phyloP scores from a whole-genome alignment of 92 coral and sea anemone species.

The Micromussa lordhowensis region DNA sequence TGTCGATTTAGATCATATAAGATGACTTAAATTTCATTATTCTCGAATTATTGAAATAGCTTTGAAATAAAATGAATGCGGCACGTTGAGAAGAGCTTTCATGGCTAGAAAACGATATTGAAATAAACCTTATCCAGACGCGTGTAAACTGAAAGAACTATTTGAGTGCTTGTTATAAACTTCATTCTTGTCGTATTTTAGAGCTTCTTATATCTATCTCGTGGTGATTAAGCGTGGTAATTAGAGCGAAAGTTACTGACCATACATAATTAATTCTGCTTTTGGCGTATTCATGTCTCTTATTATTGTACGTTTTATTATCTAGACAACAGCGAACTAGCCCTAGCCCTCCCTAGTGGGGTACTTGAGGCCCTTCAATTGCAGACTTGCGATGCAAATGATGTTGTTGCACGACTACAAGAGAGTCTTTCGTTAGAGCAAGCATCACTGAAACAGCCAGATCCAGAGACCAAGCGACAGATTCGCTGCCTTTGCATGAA shows the following conservation, averaged over 20 bases:
- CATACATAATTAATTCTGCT: too few species aligned
- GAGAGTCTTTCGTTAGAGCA: background rate
- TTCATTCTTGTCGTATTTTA: too few species aligned
- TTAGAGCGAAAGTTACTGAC: too few species aligned
- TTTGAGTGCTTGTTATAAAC: too few species aligned
- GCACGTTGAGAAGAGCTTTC: background rate
- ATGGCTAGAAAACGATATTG: too few species aligned
- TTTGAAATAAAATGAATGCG: background rate
- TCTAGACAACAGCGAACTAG: background rate
- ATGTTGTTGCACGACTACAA: background rate
- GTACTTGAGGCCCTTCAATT: background rate
- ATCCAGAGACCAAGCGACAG: conserved; percentile 3
- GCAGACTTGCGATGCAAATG: background rate
- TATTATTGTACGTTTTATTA: background rate
- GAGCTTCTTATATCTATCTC: too few species aligned
- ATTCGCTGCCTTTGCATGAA: conserved; percentile 1
- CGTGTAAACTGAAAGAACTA: too few species aligned
- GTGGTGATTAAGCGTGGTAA: too few species aligned
- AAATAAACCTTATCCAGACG: too few species aligned
- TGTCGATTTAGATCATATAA: background rate
- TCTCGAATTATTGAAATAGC: background rate
- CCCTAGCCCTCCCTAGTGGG: conserved; percentile 1
- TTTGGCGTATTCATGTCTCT: too few species aligned
- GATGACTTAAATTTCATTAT: background rate
- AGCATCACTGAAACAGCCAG: background rate